These are phyloP conservation scores for Okamejei kenojei DNA, from an alignment of 2,797 vertebrate species.

Conservation along the genomic window DNA sequence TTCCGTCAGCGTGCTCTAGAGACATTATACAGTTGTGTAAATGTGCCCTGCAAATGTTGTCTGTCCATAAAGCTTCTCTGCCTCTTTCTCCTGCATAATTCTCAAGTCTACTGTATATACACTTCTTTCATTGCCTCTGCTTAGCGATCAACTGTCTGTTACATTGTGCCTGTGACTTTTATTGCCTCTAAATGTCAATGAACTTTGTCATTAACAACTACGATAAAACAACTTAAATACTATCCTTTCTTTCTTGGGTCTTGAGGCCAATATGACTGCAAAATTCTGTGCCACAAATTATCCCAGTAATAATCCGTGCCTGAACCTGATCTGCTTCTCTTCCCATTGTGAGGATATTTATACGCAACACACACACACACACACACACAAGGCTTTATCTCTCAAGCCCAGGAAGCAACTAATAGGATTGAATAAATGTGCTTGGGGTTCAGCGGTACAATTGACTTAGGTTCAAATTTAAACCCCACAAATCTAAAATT, in stretches of 20 bases:
- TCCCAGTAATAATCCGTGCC: not conserved
- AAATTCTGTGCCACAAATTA: not conserved
- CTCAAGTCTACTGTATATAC: not conserved
- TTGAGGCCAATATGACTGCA: not conserved
- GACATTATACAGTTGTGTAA: constrained; percentile 17
- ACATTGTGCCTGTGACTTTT: not conserved
- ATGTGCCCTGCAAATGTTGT: not conserved
- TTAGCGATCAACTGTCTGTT: not conserved
- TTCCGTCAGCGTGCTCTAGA: not conserved
- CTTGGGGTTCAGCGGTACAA: not conserved
- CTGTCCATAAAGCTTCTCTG: not conserved
- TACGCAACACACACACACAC: not conserved
- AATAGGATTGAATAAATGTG: not conserved
- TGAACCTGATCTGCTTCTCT: not conserved
- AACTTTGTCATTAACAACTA: not conserved
- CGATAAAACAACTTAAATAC: not conserved
- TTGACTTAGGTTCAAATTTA: not conserved
- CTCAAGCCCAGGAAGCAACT: not conserved
- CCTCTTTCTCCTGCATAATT: not conserved
- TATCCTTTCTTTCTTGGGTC: not conserved
- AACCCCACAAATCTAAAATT: not conserved
- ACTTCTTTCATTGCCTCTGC: not conserved
- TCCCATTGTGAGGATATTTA: not conserved
- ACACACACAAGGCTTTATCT: not conserved
- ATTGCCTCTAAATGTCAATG: not conserved